Evolutionary conservation across 2,113 vertebrate species (phyloP).

Genomic region (Rhipidura dahli): DNA sequence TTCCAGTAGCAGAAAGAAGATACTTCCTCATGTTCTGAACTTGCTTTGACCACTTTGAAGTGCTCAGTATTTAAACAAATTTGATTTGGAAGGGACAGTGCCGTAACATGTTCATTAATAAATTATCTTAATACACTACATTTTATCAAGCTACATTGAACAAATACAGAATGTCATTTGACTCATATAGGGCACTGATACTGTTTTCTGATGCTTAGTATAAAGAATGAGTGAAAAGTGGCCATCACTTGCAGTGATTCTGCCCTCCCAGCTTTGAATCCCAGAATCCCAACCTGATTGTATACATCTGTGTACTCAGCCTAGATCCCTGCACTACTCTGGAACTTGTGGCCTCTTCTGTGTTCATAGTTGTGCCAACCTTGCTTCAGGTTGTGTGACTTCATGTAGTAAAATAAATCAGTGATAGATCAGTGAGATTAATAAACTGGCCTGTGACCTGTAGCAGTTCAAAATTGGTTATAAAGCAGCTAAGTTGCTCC

Average conservation of each 20-base stretch:
- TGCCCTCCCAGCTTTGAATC: background rate
- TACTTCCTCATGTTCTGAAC: background rate
- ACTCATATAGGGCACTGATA: background rate
- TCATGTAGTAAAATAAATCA: background rate
- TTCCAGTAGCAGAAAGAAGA: background rate
- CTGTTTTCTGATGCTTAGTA: background rate
- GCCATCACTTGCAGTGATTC: background rate
- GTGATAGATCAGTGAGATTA: background rate
- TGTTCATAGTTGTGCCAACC: background rate
- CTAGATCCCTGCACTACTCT: background rate
- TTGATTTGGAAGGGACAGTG: background rate
- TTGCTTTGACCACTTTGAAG: background rate
- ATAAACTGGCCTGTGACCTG: background rate
- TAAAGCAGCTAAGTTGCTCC: background rate
- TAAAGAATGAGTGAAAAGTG: background rate
- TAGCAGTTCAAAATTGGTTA: background rate
- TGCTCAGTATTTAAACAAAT: background rate
- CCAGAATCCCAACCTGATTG: background rate
- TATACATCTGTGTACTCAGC: background rate
- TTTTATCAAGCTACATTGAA: background rate
- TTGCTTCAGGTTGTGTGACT: background rate
- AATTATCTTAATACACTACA: background rate
- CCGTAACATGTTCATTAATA: background rate
- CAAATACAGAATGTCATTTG: background rate
- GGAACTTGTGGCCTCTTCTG: fast-evolving